Evolutionary conservation across 2,113 vertebrate species (phyloP).

Genomic region (Smithornis capensis): DNA sequence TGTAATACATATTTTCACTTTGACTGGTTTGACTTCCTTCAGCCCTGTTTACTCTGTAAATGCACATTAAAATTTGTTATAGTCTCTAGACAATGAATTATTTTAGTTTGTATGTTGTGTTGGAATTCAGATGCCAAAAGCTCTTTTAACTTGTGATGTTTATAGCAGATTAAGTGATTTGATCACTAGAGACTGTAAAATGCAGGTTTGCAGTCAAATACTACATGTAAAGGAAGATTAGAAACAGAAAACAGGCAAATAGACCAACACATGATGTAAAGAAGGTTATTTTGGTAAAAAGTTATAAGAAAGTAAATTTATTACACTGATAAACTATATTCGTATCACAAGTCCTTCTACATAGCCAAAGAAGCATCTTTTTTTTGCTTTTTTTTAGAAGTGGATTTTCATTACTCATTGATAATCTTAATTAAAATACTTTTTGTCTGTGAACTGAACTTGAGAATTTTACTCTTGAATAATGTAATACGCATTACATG

Average conservation of each 20-base stretch:
- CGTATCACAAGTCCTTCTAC: not conserved
- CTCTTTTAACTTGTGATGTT: constrained; percentile 40
- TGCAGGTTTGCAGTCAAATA: not conserved
- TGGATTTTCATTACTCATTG: constrained; percentile 43
- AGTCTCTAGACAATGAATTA: constrained; percentile 68
- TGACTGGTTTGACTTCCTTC: constrained; percentile 19
- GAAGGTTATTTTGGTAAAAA: not conserved
- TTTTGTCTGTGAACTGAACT: constrained; percentile 56
- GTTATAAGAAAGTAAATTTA: not conserved
- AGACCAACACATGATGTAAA: not conserved
- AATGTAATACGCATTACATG: constrained; percentile 50
- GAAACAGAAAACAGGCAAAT: not conserved
- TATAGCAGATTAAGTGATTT: constrained; percentile 13
- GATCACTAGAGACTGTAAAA: constrained; percentile 21
- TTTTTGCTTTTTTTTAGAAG: constrained; percentile 42
- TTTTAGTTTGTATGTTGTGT: constrained; percentile 64
- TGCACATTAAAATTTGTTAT: constrained; percentile 71
- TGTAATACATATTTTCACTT: constrained; percentile 55
- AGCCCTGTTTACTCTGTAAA: constrained; percentile 69
- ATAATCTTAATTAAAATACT: constrained; percentile 65
- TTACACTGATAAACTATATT: not conserved
- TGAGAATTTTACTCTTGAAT: constrained; percentile 56
- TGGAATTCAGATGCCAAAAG: constrained; percentile 48
- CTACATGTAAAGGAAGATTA: not conserved
- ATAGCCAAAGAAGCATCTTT: constrained; percentile 39